Conservation (phyloP, 2,113 vertebrate species). For the Atherinomorus stipes region DNA sequence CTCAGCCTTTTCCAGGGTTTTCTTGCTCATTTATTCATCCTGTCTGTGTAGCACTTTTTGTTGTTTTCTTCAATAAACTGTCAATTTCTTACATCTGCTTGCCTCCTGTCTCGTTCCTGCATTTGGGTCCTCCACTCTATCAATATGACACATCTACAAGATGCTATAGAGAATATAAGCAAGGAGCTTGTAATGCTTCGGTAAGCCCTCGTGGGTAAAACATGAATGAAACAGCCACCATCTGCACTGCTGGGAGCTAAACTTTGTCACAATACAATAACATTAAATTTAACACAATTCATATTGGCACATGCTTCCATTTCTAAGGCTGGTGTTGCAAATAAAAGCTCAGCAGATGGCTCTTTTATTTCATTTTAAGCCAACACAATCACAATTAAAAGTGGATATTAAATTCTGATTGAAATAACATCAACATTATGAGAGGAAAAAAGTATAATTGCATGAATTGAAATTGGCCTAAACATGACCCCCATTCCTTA, state of each 20-base stretch:
- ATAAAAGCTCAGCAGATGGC: no score
- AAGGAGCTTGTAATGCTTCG: not conserved
- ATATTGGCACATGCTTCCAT: no score
- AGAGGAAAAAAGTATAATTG: conserved; percentile 33
- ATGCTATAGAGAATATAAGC: not conserved
- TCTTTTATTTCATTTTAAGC: no score
- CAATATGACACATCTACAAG: not conserved
- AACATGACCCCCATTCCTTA: conserved; percentile 33
- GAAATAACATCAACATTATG: conserved; percentile 12
- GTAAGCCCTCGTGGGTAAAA: not conserved
- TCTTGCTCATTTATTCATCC: no score
- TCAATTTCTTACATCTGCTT: no score
- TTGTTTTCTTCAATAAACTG: no score
- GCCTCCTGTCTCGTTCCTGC: no score
- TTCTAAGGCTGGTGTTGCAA: no score
- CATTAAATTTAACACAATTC: not conserved
- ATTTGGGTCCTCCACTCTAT: no score
- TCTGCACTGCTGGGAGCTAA: conserved; percentile 5
- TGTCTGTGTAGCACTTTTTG: no score
- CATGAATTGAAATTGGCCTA: conserved; percentile 46
- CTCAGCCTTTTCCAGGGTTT: no score
- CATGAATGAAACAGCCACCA: not conserved
- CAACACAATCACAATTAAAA: not conserved
- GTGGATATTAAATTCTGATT: not conserved
- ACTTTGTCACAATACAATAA: not conserved